Evolutionary conservation across 2,113 vertebrate genomes (phyloP), one percentile per base, ranked within the genome.

Genomic region (Scartelaos histophorus): DNA sequence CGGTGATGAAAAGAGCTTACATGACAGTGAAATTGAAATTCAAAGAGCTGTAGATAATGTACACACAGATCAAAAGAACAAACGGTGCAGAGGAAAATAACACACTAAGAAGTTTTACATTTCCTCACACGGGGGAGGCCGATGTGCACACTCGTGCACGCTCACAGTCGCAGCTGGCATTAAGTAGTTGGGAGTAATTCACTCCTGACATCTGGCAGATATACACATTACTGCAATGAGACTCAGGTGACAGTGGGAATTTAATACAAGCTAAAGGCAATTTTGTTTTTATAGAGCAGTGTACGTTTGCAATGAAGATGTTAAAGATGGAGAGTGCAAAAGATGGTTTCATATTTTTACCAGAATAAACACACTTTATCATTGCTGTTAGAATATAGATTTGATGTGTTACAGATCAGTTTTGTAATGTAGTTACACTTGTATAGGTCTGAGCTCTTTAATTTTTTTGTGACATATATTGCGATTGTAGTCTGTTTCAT

Each of bases 11-110:
- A 93, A 93, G 91, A 90, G 88, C 82, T 87, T 91, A 93, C 92
- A 93, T 93, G 93, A 93, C 92, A 93, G 92, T 90, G 84, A 88
- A 93, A 93, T 90, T 91, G 85, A 92, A 94, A 94, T 94, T 93
- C 93, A 94, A 94, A 94, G 93, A 89, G 92, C 88, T 82, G 84
- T 76, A 90, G 87, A 93, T 92, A 93, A 94, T 93, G 92, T 94
- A 93, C 93, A 93, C 92, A 91, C 91, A 93, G 92, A 93, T 94
- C 93, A 94, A 93, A 94, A 92, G 92, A 93, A 94, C 92, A 93
- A 93, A 94, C 90, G 93, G 90, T 87, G 77, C 85, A 86, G 87
- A 87, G 81, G 88, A 91, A 90, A 92, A 92, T 90, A 92, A 86
- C 87, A 87, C 88, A 91, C 78, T 82, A 85, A 90, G 89, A 93